Conservation (phyloP, 2,797 vertebrate species). For the Myripristis murdjan region DNA sequence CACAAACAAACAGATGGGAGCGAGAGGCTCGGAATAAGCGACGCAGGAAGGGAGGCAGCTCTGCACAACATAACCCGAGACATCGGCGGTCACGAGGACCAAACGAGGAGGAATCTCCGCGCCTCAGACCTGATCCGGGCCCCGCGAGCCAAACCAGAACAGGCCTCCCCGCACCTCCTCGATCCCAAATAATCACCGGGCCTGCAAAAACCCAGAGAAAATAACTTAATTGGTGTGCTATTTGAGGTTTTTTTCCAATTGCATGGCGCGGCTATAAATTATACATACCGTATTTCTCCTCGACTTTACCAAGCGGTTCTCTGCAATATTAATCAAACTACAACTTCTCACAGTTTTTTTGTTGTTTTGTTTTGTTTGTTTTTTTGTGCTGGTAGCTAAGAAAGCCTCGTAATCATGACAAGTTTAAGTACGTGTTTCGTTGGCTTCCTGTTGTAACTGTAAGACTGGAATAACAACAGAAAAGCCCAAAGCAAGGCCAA, state of each 20-base stretch:
- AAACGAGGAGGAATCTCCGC: slow-evolving; percentile 58
- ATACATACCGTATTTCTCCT: slow-evolving; percentile 63
- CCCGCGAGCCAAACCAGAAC: slow-evolving; percentile 71
- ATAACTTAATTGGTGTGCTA: slow-evolving; percentile 81
- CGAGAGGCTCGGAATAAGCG: slow-evolving; percentile 55
- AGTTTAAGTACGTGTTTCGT: slow-evolving; percentile 78
- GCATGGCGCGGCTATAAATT: slow-evolving; percentile 71
- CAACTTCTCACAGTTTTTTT: slow-evolving; percentile 53
- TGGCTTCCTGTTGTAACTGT: slow-evolving; percentile 53
- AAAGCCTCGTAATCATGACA: slow-evolving; percentile 73
- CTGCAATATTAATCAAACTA: slow-evolving; percentile 73
- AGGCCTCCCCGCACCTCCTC: slow-evolving; percentile 77
- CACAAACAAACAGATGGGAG: slow-evolving; percentile 68
- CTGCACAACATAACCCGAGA: slow-evolving; percentile 63
- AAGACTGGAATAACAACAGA: slow-evolving; percentile 65
- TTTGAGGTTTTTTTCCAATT: slow-evolving; percentile 68
- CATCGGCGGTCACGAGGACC: slow-evolving; percentile 53
- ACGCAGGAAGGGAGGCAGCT: slow-evolving; percentile 58
- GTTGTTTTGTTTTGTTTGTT: slow-evolving; percentile 32
- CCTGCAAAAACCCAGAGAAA: slow-evolving; percentile 80
- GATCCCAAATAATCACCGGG: slow-evolving; percentile 79
- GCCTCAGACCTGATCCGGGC: slow-evolving; percentile 46
- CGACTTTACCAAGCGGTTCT: slow-evolving; percentile 44
- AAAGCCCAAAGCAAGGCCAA: slow-evolving; percentile 33
- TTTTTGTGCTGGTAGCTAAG: slow-evolving; percentile 32